phyloP scores from a whole-genome alignment of 1,140 invertebrate genomes.

The Amyelois transitella region DNA sequence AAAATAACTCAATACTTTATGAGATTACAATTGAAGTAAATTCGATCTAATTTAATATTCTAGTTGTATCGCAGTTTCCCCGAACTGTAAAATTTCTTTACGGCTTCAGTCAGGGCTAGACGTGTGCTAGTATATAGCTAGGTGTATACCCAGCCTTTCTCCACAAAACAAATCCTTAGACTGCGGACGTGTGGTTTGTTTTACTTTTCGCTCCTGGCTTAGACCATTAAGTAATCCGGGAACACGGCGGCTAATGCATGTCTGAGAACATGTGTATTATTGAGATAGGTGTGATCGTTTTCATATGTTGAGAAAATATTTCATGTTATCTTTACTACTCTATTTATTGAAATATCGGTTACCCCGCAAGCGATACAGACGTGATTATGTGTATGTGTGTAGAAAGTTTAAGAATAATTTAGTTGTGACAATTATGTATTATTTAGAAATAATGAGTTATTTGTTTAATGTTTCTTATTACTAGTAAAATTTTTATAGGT shows the following conservation, averaged over 20 bases:
- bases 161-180: conserved; percentile 20
- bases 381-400: too few relatives aligned
- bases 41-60: not conserved
- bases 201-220: conserved; percentile 21
- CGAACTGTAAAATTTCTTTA: not conserved
- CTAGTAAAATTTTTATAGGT: too few relatives aligned
- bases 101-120: not conserved
- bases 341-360: too few relatives aligned
- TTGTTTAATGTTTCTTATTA: too few relatives aligned
- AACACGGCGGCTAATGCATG: conserved; percentile 31
- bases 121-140: not conserved
- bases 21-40: too few relatives aligned
- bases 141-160: not conserved
- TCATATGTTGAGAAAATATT: not conserved
- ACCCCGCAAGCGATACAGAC: too few relatives aligned
- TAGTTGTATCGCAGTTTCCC: not conserved
- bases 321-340: too few relatives aligned
- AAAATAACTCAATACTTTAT: too few relatives aligned
- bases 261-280: conserved; percentile 16
- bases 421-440: too few relatives aligned
- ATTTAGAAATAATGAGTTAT: too few relatives aligned
- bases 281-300: not conserved
- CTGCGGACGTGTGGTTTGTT: conserved; percentile 7
- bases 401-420: too few relatives aligned
- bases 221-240: conserved; percentile 39